Evolutionary conservation across 2,113 vertebrate species (phyloP).

Genomic region (Brachionichthys hirsutus): DNA sequence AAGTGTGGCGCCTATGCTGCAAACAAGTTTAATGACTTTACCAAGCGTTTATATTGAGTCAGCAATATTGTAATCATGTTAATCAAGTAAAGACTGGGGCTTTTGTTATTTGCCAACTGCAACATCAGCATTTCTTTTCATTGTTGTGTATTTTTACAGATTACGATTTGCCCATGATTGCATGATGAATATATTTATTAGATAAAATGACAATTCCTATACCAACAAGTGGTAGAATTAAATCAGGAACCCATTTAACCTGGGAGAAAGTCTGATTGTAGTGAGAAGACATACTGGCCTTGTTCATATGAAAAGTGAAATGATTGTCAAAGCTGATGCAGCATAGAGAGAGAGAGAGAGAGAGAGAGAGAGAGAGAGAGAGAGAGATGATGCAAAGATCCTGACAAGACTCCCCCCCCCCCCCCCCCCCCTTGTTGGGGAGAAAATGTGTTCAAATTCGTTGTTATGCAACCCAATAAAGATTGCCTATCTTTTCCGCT

Average conservation of each 20-base stretch:
- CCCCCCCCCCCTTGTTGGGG: slow-evolving; percentile 11
- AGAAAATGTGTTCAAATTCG: slow-evolving; percentile 4
- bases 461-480: too few relatives aligned
- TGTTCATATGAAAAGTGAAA: slow-evolving; percentile 12
- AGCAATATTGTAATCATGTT: slow-evolving; percentile 14
- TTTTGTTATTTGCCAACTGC: neutral
- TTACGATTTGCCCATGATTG: too few relatives aligned
- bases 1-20: slow-evolving; percentile 6
- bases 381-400: slow-evolving; percentile 24
- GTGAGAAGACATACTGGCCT: neutral
- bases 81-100: slow-evolving; percentile 15
- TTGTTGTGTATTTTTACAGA: too few relatives aligned
- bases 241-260: too few relatives aligned
- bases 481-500: too few relatives aligned
- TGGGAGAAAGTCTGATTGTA: too few relatives aligned
- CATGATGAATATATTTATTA: too few relatives aligned
- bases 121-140: too few relatives aligned
- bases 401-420: slow-evolving; percentile 23
- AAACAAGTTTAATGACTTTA: slow-evolving; percentile 27
- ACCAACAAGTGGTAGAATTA: too few relatives aligned
- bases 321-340: slow-evolving; percentile 2
- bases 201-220: too few relatives aligned
- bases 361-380: too few relatives aligned
- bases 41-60: slow-evolving; percentile 4
- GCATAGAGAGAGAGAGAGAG: too few relatives aligned